phyloP scores from a whole-genome alignment of 2,113 vertebrate genomes.

The Grus americana region DNA sequence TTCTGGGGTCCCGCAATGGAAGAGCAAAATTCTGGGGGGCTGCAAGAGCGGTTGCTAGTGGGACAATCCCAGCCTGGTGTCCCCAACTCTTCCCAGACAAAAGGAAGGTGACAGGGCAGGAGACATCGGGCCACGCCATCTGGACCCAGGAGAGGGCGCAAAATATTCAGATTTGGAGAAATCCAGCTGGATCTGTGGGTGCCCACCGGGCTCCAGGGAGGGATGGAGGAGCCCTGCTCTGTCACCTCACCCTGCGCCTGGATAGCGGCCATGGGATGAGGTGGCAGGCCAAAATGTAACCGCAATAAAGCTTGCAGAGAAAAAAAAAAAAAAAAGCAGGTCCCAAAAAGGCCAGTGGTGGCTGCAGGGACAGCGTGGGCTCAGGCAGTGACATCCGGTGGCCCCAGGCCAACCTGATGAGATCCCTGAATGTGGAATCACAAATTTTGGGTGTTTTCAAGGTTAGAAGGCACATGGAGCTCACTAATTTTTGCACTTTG shows the following conservation, averaged over 20 bases:
- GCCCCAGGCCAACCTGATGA: fast-evolving
- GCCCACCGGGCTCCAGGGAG: background rate
- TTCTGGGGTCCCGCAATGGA: background rate
- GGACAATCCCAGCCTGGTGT: background rate
- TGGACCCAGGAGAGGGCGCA: slow-evolving; percentile 68
- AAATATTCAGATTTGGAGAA: slow-evolving; percentile 46
- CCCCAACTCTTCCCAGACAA: background rate
- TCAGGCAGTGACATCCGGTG: fast-evolving
- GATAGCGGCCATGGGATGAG: background rate
- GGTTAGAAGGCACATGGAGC: background rate
- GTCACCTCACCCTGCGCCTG: background rate
- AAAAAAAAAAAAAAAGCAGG: background rate
- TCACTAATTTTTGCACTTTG: background rate
- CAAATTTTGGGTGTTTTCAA: background rate
- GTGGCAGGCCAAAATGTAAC: fast-evolving
- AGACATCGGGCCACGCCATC: background rate
- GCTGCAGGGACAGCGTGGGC: background rate
- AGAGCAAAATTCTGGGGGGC: background rate
- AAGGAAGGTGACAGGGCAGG: background rate
- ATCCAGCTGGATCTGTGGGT: background rate
- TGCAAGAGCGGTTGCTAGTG: fast-evolving
- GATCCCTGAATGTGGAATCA: background rate
- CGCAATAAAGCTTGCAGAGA: background rate
- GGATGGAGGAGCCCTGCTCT: background rate
- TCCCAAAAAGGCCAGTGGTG: background rate